A percentile compares a stretch with the other conserved stretches of the same genome.
These are phyloP conservation scores for Lasioglossum baleicum DNA, from an alignment of 1,140 invertebrate species.

Conservation along the genomic window DNA sequence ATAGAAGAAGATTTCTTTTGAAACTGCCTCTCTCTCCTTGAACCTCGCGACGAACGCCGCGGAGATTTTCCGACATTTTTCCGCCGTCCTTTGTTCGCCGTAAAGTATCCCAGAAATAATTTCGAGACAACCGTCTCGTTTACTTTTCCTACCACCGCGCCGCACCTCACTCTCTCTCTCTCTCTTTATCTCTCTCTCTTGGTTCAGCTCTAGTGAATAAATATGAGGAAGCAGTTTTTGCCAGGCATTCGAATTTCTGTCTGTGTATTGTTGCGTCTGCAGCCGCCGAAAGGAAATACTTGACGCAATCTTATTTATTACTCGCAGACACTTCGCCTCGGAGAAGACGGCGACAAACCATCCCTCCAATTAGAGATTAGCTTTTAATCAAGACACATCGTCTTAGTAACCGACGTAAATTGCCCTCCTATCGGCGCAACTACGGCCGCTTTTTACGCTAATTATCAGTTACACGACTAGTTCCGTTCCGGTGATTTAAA, in stretches of 20 bases:
- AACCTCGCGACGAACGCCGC: neutral
- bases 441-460: constrained; percentile 47
- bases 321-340: neutral
- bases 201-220: neutral
- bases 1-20: constrained; percentile 26
- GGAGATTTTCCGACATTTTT: constrained; percentile 29
- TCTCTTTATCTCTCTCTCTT: too few relatives aligned
- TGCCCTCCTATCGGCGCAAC: neutral
- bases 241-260: too few relatives aligned
- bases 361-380: constrained; percentile 46
- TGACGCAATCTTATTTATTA: neutral
- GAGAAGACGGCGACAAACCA: neutral
- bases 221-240: neutral
- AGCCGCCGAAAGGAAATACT: too few relatives aligned
- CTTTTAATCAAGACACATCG: constrained; percentile 53
- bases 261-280: too few relatives aligned
- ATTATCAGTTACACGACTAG: constrained; percentile 55
- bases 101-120: constrained; percentile 12
- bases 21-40: constrained; percentile 4
- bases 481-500: constrained; percentile 45
- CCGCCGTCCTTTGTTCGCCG: constrained; percentile 10
- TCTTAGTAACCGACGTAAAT: constrained; percentile 31
- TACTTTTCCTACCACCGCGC: neutral
- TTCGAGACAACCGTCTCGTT: constrained; percentile 5
- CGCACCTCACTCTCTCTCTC: too few relatives aligned